phyloP scores from a whole-genome alignment of 2,888 invertebrate species.

The Diogma glabrata region DNA sequence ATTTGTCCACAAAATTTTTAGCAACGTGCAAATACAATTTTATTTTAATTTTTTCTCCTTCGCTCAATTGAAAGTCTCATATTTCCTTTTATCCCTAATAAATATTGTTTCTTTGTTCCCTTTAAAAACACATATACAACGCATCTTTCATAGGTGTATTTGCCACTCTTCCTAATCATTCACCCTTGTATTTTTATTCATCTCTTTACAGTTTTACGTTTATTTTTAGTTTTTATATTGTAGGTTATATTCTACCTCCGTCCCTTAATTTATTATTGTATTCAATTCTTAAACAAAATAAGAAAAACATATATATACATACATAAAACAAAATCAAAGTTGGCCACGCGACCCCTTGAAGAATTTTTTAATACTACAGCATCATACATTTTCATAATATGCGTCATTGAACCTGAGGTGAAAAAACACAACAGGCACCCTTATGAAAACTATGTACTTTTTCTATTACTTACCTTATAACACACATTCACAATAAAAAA shows the following conservation, averaged over 20 bases:
- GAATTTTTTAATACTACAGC: constrained; percentile 6
- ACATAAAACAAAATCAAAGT: constrained; percentile 8
- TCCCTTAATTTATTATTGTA: constrained; percentile 7
- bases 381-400: constrained; percentile 6
- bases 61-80: constrained; percentile 7
- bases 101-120: constrained; percentile 8
- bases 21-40: constrained; percentile 5
- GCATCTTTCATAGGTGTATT: constrained; percentile 8
- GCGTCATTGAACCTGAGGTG: constrained; percentile 7
- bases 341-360: constrained; percentile 8
- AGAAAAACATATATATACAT: background rate
- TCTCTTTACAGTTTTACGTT: constrained; percentile 4
- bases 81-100: constrained; percentile 8
- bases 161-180: background rate
- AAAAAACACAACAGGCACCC: constrained; percentile 7
- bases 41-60: constrained; percentile 6
- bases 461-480: background rate
- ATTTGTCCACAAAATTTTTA: constrained; percentile 9
- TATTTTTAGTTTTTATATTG: constrained; percentile 2
- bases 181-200: background rate
- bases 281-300: background rate
- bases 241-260: constrained; percentile 1
- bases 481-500: constrained; percentile 2
- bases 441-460: too few relatives aligned
- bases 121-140: background rate